These are phyloP conservation scores for Phanerotoma sp. DNA, from an alignment of 2,888 invertebrate genomes.

Conservation along the genomic window DNA sequence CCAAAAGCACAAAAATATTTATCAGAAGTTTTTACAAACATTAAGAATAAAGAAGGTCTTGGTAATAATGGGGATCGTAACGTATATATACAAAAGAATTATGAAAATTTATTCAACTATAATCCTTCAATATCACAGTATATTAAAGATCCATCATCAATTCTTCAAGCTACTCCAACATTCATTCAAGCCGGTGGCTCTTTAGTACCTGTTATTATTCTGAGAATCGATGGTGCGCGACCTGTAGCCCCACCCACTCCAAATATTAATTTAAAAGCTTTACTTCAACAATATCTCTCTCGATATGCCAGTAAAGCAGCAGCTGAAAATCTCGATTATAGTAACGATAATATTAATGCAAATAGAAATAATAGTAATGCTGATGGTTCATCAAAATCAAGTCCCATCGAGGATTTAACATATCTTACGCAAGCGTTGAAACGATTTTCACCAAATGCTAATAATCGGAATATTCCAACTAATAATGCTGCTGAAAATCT, in stretches of 20 bases:
- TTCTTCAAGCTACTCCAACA: slow-evolving; percentile 53
- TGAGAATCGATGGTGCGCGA: slow-evolving; percentile 51
- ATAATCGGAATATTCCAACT: not conserved
- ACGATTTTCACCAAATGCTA: slow-evolving; percentile 31
- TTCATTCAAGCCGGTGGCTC: slow-evolving; percentile 54
- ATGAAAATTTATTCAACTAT: slow-evolving; percentile 48
- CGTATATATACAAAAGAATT: slow-evolving; percentile 28
- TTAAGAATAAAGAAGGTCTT: not conserved
- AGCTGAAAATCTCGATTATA: slow-evolving; percentile 34
- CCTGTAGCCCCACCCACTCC: slow-evolving; percentile 43
- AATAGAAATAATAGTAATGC: too few species aligned
- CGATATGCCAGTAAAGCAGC: slow-evolving; percentile 43
- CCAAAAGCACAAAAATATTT: slow-evolving; percentile 42
- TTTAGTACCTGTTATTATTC: slow-evolving; percentile 53
- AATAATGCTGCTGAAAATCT: too few species aligned
- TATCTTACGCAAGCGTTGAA: slow-evolving; percentile 42
- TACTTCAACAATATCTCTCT: slow-evolving; percentile 50
- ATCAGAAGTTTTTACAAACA: slow-evolving; percentile 37
- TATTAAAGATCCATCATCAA: slow-evolving; percentile 52
- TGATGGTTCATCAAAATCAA: slow-evolving; percentile 14
- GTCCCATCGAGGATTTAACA: slow-evolving; percentile 45
- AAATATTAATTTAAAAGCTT: slow-evolving; percentile 52
- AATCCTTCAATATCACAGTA: slow-evolving; percentile 55
- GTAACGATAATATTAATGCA: too few species aligned
- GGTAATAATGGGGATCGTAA: too few species aligned